phyloP scores from a whole-genome alignment of 2,797 vertebrate species.

The Gila robusta region DNA sequence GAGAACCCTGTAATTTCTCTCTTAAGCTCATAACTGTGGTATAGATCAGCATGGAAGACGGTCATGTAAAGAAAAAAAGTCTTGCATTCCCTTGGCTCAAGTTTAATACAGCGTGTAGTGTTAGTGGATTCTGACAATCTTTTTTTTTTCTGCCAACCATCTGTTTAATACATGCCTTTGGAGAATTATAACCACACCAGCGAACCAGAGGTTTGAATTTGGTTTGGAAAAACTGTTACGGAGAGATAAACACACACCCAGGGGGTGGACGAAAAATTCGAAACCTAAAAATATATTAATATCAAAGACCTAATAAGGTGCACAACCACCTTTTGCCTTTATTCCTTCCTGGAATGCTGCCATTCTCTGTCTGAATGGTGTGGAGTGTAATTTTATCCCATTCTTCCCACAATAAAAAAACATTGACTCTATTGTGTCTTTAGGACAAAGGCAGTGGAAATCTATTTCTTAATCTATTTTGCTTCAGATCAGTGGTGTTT shows the following conservation, averaged over 20 bases:
- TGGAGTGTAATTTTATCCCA: conserved; percentile 2
- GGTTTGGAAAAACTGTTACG: conserved; percentile 43
- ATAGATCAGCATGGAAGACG: conserved; percentile 74
- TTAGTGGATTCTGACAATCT: conserved; percentile 65
- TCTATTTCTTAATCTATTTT: not conserved
- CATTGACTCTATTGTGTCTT: not conserved
- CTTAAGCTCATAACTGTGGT: conserved; percentile 76
- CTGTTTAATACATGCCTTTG: conserved; percentile 68
- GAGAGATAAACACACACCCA: conserved; percentile 20
- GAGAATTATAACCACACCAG: conserved; percentile 42
- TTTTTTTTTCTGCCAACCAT: conserved; percentile 65
- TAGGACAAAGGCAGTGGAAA: not conserved
- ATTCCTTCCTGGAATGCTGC: conserved; percentile 17
- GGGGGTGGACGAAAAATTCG: not conserved
- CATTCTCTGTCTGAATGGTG: not conserved
- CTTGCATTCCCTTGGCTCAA: conserved; percentile 60
- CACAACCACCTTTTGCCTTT: conserved; percentile 1
- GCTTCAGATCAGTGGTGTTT: conserved; percentile 20
- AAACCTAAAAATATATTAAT: conserved; percentile 40
- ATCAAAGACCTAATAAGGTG: conserved; percentile 40
- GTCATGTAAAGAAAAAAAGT: conserved; percentile 63
- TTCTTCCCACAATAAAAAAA: not conserved
- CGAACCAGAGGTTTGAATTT: conserved; percentile 28
- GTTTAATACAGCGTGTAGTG: conserved; percentile 59
- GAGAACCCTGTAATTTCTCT: conserved; percentile 72